Percentiles rank a stretch among this genome's conserved stretches.
These are phyloP conservation scores for Oreohelix idahoensis DNA, from an alignment of 1,140 invertebrate genomes.

Conservation along the genomic window DNA sequence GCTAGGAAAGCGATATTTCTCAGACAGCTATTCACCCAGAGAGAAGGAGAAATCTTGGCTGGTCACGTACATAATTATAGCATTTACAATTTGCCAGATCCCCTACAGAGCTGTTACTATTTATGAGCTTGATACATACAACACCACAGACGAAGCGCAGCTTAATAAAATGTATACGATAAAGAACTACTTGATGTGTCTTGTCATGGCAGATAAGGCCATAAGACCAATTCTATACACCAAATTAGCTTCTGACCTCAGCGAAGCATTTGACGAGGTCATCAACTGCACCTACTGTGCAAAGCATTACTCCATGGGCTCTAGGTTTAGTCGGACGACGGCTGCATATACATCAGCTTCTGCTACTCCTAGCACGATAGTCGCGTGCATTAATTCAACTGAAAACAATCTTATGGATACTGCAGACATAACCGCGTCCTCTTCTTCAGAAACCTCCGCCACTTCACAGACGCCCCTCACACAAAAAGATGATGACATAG, in stretches of 20 bases:
- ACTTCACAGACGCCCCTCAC: constrained; percentile 31
- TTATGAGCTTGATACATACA: constrained; percentile 51
- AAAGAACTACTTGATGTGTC: constrained; percentile 47
- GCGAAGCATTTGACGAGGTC: constrained; percentile 54
- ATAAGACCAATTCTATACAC: constrained; percentile 51
- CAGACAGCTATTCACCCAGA: constrained; percentile 62
- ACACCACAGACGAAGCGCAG: constrained; percentile 23
- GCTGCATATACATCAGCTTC: not conserved
- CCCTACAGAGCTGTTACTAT: constrained; percentile 56
- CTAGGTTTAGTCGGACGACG: not conserved
- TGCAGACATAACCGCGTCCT: not conserved
- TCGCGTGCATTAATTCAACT: not conserved
- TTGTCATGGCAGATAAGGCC: constrained; percentile 48
- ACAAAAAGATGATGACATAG: not conserved
- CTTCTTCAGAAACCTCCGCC: constrained; percentile 8
- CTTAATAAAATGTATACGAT: constrained; percentile 43
- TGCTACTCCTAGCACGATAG: not conserved
- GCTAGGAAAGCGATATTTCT: constrained; percentile 61
- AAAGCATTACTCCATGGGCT: not conserved
- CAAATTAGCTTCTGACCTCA: constrained; percentile 51
- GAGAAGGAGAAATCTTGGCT: constrained; percentile 61
- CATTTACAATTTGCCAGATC: constrained; percentile 59
- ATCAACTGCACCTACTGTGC: constrained; percentile 50
- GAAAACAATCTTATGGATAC: not conserved
- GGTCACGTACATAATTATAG: constrained; percentile 56